A percentile compares a stretch with the other conserved stretches of the same genome.
These are phyloP conservation scores for Dolichoris vasculosae DNA, from an alignment of 1,140 invertebrate species.

Conservation along the genomic window DNA sequence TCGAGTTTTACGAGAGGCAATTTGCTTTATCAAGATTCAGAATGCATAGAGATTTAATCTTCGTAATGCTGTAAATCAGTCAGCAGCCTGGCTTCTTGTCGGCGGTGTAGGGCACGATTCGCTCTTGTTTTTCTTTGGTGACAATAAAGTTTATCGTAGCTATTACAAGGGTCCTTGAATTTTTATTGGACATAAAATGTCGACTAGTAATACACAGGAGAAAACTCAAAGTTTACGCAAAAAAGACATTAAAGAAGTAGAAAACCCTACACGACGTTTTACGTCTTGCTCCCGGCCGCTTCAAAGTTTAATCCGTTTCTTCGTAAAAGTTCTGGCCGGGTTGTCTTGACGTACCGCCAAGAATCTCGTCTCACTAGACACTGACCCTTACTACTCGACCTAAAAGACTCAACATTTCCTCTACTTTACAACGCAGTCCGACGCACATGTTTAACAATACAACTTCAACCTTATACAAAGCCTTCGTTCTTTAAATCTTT, in stretches of 20 bases:
- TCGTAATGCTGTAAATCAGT: constrained; percentile 38
- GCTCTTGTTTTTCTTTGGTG: constrained; percentile 30
- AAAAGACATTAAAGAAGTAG: constrained; percentile 23
- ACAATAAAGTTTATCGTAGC: constrained; percentile 43
- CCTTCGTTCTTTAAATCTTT: constrained; percentile 8
- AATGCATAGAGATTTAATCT: constrained; percentile 47
- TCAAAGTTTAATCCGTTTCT: constrained; percentile 39
- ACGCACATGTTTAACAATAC: constrained; percentile 26
- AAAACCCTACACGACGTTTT: constrained; percentile 30
- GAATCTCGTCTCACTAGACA: constrained; percentile 3
- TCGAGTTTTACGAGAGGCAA: constrained; percentile 37
- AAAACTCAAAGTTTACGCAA: neutral
- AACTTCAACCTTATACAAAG: constrained; percentile 1
- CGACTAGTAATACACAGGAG: constrained; percentile 16
- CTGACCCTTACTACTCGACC: constrained; percentile 41
- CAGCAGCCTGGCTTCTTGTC: neutral
- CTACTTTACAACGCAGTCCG: constrained; percentile 19
- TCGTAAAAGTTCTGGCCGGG: neutral
- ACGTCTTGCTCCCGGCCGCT: neutral
- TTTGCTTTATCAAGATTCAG: constrained; percentile 44
- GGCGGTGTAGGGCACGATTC: neutral
- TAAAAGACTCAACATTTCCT: neutral
- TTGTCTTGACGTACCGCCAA: neutral
- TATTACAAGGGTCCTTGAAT: constrained; percentile 33
- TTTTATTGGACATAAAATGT: constrained; percentile 24